Percentiles rank a stretch among this genome's conserved stretches.
Evolutionary conservation across 1,140 invertebrate species (phyloP).

Genomic region (Sminthurinus signatus): DNA sequence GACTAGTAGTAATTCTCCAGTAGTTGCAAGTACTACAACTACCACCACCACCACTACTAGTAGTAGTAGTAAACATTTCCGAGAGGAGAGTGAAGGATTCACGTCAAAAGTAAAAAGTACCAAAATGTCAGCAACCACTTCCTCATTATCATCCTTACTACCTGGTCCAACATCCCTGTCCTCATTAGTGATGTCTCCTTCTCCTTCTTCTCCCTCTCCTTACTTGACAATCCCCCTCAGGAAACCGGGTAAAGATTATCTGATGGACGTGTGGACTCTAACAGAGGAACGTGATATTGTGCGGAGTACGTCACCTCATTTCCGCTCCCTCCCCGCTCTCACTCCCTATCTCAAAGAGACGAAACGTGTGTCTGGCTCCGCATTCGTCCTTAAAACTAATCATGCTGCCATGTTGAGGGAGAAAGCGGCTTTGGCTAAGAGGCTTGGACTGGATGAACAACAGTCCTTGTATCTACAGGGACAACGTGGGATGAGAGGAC

Average conservation of each 20-base stretch:
- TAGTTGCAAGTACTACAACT: background rate
- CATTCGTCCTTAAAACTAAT: conserved; percentile 28
- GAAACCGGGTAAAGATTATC: background rate
- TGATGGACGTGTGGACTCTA: conserved; percentile 10
- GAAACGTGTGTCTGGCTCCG: conserved; percentile 31
- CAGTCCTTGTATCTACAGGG: background rate
- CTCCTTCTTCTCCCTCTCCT: background rate
- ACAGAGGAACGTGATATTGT: background rate
- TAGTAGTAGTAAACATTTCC: background rate
- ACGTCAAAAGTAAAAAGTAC: background rate
- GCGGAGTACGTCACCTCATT: conserved; percentile 4
- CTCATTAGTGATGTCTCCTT: background rate
- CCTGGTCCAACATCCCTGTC: background rate
- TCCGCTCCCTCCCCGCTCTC: conserved; percentile 34
- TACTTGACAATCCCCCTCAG: background rate
- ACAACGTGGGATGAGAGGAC: too few relatives aligned
- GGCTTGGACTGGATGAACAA: conserved; percentile 5
- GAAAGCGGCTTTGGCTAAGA: conserved; percentile 5
- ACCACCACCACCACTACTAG: background rate
- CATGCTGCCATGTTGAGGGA: conserved; percentile 11
- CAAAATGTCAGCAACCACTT: background rate
- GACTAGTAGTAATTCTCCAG: too few relatives aligned
- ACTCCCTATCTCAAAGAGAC: conserved; percentile 39
- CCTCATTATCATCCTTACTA: background rate
- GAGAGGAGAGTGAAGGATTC: background rate